Conservation (phyloP, 2,888 invertebrate species). For the Euproctis similis region DNA sequence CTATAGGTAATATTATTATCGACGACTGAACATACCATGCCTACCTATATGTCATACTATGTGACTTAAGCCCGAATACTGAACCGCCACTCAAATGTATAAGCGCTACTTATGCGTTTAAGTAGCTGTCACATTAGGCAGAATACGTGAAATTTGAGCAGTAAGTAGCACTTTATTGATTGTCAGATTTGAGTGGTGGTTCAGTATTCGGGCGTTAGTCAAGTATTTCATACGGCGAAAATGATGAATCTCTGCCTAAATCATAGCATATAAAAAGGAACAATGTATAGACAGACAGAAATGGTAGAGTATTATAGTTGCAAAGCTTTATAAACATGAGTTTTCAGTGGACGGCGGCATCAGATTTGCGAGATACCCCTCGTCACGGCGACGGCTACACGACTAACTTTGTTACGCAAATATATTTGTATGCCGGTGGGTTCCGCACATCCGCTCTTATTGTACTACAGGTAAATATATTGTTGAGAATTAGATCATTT, state of each 20-base stretch:
- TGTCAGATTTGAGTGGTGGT: no score
- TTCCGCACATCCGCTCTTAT: conserved; percentile 10
- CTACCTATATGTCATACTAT: no score
- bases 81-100: no score
- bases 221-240: background rate
- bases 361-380: conserved; percentile 14
- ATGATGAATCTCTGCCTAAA: background rate
- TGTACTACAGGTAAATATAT: conserved; percentile 11
- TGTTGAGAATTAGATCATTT: conserved; percentile 14
- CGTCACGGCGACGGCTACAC: conserved; percentile 18
- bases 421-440: conserved; percentile 28
- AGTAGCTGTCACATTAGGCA: no score
- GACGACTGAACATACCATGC: no score
- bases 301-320: no score
- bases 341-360: conserved; percentile 6
- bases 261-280: background rate
- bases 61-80: background rate
- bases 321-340: conserved; percentile 5
- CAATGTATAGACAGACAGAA: no score
- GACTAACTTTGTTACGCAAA: conserved; percentile 29
- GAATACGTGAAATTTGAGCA: no score
- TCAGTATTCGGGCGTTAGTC: background rate
- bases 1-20: no score
- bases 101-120: no score
- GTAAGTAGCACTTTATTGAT: no score